phyloP scores from a whole-genome alignment of 2,797 vertebrate genomes.

The Clarias fuscus region DNA sequence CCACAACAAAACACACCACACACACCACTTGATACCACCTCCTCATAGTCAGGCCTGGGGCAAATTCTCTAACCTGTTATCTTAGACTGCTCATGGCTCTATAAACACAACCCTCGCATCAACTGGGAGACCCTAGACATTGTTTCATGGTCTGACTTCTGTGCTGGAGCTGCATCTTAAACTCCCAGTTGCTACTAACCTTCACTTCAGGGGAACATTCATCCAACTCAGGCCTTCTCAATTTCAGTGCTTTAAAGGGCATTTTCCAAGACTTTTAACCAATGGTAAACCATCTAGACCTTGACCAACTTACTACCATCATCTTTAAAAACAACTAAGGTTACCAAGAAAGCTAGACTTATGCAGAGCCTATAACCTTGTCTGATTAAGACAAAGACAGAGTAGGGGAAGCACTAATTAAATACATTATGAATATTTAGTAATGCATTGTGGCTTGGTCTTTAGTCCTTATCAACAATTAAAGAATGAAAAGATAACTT shows the following conservation, averaged over 20 bases:
- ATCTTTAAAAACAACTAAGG: not conserved
- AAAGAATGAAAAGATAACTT: not conserved
- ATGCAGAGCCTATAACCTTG: not conserved
- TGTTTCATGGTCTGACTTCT: not conserved
- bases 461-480: not conserved
- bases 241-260: not conserved
- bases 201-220: not conserved
- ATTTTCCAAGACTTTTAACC: not conserved
- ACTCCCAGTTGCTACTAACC: not conserved
- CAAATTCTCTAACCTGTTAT: not conserved
- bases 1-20: not conserved
- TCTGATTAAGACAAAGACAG: not conserved
- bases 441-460: not conserved
- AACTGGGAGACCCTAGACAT: not conserved
- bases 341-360: not conserved
- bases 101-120: not conserved
- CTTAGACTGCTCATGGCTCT: not conserved
- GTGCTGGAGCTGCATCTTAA: not conserved
- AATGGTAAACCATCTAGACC: not conserved
- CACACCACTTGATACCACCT: not conserved
- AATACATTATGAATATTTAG: not conserved
- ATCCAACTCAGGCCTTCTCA: not conserved
- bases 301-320: not conserved
- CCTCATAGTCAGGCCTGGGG: not conserved
- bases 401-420: no score